phyloP scores from a whole-genome alignment of 2,113 vertebrate genomes.

The Struthio camelus region DNA sequence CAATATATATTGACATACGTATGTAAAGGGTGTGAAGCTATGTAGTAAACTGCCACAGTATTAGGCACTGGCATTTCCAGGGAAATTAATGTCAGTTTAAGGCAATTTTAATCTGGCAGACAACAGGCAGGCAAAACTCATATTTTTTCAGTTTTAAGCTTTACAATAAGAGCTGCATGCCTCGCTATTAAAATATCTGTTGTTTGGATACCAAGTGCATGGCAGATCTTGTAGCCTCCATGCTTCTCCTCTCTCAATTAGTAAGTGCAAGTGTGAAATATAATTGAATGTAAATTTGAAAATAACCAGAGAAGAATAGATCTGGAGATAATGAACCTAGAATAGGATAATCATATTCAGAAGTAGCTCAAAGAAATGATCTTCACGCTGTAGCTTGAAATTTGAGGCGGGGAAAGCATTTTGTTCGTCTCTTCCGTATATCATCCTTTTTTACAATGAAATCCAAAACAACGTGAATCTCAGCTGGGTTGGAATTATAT shows the following conservation, averaged over 20 bases:
- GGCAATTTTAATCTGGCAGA: neutral
- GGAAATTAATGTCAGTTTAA: neutral
- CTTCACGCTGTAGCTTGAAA: neutral
- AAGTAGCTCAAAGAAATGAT: neutral
- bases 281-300: neutral
- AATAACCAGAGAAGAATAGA: neutral
- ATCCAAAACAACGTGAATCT: slow-evolving; percentile 31
- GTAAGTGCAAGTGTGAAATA: neutral
- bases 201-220: neutral
- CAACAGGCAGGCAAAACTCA: neutral
- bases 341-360: neutral
- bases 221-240: neutral
- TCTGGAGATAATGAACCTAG: neutral
- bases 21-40: neutral
- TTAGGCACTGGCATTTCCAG: neutral
- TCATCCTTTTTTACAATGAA: slow-evolving; percentile 5
- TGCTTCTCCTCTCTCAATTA: neutral
- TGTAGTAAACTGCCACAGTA: neutral
- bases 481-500: slow-evolving; percentile 50
- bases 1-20: neutral
- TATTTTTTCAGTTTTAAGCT: neutral
- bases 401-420: neutral
- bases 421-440: neutral
- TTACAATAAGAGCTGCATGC: neutral
- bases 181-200: neutral